These are phyloP conservation scores for Eclectus roratus DNA, from an alignment of 2,113 vertebrate genomes.

Conservation along the genomic window DNA sequence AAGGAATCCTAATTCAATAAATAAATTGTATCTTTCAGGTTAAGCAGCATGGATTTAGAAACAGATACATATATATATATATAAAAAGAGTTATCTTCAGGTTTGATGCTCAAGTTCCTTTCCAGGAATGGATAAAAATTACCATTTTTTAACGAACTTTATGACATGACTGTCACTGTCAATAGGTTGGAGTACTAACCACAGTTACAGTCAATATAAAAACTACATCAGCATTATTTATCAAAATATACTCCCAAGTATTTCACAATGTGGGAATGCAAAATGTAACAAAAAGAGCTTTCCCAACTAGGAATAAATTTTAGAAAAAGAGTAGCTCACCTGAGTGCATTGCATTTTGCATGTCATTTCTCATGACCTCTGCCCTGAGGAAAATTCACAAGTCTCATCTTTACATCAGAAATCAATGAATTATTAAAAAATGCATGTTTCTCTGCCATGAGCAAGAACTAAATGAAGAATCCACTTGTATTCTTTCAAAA, in stretches of 20 bases:
- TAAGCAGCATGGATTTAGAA: constrained; percentile 79
- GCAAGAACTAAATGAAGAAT: not conserved
- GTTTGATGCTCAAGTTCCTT: constrained; percentile 74
- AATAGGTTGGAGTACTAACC: constrained; percentile 23
- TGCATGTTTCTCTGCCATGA: not conserved
- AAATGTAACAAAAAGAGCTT: not conserved
- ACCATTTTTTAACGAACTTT: constrained; percentile 3
- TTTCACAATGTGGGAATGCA: not conserved
- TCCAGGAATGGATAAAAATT: constrained; percentile 70
- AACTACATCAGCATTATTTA: not conserved
- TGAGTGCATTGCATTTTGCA: not conserved
- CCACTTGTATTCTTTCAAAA: not conserved
- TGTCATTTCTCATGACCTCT: not conserved
- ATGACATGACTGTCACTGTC: not conserved
- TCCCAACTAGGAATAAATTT: not conserved
- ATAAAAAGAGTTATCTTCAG: constrained; percentile 62
- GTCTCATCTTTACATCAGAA: not conserved
- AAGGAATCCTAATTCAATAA: constrained; percentile 27
- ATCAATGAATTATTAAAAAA: not conserved
- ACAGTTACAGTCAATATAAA: constrained; percentile 22
- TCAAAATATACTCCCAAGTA: not conserved
- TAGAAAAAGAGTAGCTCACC: not conserved
- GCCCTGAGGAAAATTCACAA: not conserved
- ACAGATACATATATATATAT: constrained; percentile 67
- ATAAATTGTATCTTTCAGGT: constrained; percentile 69